phyloP scores from a whole-genome alignment of 2,797 vertebrate species.

The Smutsia temminckii region DNA sequence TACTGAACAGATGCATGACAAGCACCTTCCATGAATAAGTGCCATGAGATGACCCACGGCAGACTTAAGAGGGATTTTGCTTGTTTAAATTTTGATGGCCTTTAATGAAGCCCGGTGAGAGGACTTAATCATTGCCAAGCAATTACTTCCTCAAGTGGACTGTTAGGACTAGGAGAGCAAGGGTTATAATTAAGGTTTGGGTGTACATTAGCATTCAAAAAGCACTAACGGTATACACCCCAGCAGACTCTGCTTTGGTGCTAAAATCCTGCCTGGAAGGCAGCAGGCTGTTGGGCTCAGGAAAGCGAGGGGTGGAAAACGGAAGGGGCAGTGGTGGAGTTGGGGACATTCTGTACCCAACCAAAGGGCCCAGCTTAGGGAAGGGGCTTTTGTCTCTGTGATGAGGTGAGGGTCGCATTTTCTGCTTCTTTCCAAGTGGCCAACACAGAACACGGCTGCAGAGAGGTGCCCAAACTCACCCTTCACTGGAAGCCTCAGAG shows the following conservation, averaged over 20 bases:
- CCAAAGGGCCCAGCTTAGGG: not conserved
- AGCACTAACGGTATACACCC: not conserved
- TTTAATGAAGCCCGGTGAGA: conserved; percentile 51
- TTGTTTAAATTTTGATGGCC: conserved; percentile 28
- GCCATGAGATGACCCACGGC: not conserved
- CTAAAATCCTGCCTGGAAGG: not conserved
- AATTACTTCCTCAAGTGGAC: conserved; percentile 11
- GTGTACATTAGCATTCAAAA: not conserved
- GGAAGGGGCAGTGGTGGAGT: not conserved
- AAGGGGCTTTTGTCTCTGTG: not conserved
- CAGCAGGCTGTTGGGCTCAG: not conserved
- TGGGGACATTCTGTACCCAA: not conserved
- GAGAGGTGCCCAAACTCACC: not conserved
- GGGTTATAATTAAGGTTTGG: not conserved
- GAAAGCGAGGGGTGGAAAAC: not conserved
- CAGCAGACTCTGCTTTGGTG: rapidly evolving
- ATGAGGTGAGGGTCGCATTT: not conserved
- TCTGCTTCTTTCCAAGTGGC: not conserved
- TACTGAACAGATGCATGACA: not conserved
- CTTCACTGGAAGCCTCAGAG: not conserved
- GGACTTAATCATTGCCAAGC: conserved; percentile 26
- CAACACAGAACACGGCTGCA: not conserved
- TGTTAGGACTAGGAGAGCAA: not conserved
- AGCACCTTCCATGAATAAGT: conserved; percentile 13
- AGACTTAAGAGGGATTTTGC: not conserved